These are phyloP conservation scores for Drosophila sp. DNA, from an alignment of 1,140 invertebrate genomes.

Conservation along the genomic window DNA sequence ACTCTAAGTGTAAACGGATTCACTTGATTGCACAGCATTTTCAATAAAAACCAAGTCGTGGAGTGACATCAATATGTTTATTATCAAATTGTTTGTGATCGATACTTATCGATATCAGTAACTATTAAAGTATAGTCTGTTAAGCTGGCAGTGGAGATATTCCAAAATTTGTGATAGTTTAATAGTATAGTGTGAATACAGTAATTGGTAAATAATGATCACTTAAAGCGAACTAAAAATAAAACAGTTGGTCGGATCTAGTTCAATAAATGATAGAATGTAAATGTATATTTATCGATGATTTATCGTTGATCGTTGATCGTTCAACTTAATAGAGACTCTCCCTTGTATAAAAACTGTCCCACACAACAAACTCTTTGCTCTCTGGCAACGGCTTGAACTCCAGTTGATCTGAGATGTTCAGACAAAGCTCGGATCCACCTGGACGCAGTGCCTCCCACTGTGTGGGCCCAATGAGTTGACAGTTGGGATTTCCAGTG, in stretches of 20 bases:
- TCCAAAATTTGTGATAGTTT: conserved; percentile 5
- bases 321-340: conserved; percentile 48
- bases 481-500: conserved; percentile 76
- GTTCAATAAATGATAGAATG: conserved; percentile 6
- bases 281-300: conserved; percentile 3
- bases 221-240: conserved; percentile 12
- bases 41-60: too few species aligned
- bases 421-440: conserved; percentile 72
- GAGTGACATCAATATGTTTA: too few species aligned
- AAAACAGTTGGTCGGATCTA: conserved; percentile 6
- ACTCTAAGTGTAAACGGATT: conserved; percentile 12
- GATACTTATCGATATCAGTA: not conserved
- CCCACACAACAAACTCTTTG: conserved; percentile 85
- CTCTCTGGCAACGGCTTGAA: conserved; percentile 80
- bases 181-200: conserved; percentile 1
- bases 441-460: conserved; percentile 69
- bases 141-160: conserved; percentile 8
- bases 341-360: conserved; percentile 74
- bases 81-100: too few species aligned
- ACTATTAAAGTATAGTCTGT: not conserved
- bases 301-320: not conserved
- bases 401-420: conserved; percentile 81
- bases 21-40: too few species aligned
- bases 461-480: conserved; percentile 41
- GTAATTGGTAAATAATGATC: not conserved